Base-by-base conservation (phyloP, 1,140 invertebrate genomes). In the Uloborus diversus region DNA sequence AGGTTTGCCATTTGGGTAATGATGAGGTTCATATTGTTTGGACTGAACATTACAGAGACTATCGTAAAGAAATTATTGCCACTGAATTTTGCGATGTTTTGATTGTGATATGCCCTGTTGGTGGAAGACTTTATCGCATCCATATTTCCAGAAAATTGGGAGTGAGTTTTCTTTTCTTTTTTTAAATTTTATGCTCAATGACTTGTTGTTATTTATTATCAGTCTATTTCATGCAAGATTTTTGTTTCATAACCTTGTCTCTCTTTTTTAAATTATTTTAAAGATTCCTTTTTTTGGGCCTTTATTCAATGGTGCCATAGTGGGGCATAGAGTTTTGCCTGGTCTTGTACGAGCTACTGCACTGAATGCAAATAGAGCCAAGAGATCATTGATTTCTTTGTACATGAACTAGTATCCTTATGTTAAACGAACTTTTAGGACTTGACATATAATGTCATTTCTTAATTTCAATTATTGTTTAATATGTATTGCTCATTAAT, bases 1-100 rank as follows among this genome's bases (percentile, higher is more conserved):
- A 82, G 81, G 96, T 96, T 25, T 91, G 95, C 13, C 97, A 99
- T 90, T 88, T 99, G 65, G 97, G 97, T 51, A 99, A 99, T 87
- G 98, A 99, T 88, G 98, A 99, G 88, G 95, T 99, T 37, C 97
- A 99, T 85, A 97, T 99, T 80, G 96, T 99, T 17, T 99, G 98
- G 98, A 98, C 96, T 25, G 98, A 99, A 86, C 96, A 99, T 86
- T 91, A 90, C 86, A 89, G 96, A 66, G 95, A 98, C 85, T 99
- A 99, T 89, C 91, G 97, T 73, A 90, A 97, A 47, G 96, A 97
- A 83, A 98, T 99, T 80, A 94, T 99, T 86, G 96, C 98, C 27
- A 99, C 98, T 17, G 96, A 99, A 89, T 99, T 99, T 89, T 99
- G 97, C 86, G 98, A 99, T 89, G 95, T 99, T 61, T 90, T 99